Base-by-base conservation (phyloP, 2,113 vertebrate genomes). In the Thalassarche chlororhynchos region DNA sequence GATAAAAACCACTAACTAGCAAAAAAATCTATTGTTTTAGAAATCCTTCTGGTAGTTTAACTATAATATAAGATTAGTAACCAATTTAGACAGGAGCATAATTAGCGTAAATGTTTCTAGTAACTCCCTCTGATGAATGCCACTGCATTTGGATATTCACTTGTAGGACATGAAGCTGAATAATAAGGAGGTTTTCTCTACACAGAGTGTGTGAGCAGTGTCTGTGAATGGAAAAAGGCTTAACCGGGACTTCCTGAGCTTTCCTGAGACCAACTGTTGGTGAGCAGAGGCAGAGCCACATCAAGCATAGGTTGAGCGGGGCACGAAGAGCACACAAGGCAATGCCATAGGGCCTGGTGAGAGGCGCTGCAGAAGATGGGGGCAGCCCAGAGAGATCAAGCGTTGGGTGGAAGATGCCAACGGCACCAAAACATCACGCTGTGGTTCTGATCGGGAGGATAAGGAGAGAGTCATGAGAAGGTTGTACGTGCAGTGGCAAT, bases 1-100 rank as follows among this genome's bases (percentile, higher is more conserved):
- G 90, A 79, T 94, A 78, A 79, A 97, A 87, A 83, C 23, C 42
- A 93, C 61, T 82, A 81, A 91, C 84, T 92, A 92, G 84, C 62
- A 95, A 96, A 96, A 90, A 84, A 90, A 52, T 89, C 87, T 76
- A 46, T 93, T 72, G 46, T 94, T 94, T 65, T 87, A 96, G 89
- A 88, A 85, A 93, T 92, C 54, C 74, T 93, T 97, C 79, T 95
- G 81, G 47, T 95, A 93, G 91, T 87, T 89, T 88, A 70, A 70
- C 78, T 69, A 23, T 83, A 66, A 77, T 54, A 78, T 89, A 89
- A 89, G 84, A 89, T 93, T 93, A 89, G 68, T 83, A 96, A 96
- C 81, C 83, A 96, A 93, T 84, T 90, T 95, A 95, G 95, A 80
- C 58, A 89, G 89, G 90, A 86, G 79, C 26, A 44, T 94, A 97